Conservation (phyloP, 2,113 vertebrate genomes). For the Felis chaus region DNA sequence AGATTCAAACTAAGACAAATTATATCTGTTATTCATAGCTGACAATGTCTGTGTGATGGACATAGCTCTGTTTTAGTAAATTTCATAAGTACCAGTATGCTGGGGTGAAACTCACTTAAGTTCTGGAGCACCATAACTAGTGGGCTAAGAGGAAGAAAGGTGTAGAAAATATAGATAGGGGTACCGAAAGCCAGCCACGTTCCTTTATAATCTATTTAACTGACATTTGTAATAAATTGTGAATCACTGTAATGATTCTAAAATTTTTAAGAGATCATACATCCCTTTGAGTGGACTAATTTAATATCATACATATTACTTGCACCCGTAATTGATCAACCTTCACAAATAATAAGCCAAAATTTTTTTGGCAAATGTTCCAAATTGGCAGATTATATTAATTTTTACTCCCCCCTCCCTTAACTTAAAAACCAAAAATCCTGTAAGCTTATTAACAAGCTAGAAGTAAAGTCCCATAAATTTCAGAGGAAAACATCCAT, state of each 20-base stretch:
- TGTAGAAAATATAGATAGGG: not conserved
- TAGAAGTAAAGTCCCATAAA: not conserved
- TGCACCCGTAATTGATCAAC: not conserved
- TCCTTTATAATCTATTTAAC: not conserved
- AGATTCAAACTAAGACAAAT: not conserved
- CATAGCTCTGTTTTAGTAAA: not conserved
- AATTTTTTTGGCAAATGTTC: not conserved
- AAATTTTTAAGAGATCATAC: not conserved
- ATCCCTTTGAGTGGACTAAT: not conserved
- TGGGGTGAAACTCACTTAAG: not conserved
- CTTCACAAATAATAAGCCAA: not conserved
- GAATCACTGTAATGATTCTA: not conserved
- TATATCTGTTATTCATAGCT: not conserved
- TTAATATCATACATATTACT: not conserved
- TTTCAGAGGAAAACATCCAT: not conserved
- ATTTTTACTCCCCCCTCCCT: not conserved
- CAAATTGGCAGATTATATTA: not conserved
- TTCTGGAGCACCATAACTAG: not conserved
- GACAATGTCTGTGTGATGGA: not conserved
- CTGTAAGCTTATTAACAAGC: not conserved
- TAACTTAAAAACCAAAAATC: slow-evolving; percentile 29
- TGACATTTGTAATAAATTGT: not conserved
- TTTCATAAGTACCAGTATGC: slow-evolving; percentile 6
- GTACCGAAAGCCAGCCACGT: not conserved
- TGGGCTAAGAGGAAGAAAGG: not conserved